Percentiles rank a stretch among this genome's conserved stretches.
phyloP scores from a whole-genome alignment of 2,113 vertebrate species.

The Pelusios castaneus region DNA sequence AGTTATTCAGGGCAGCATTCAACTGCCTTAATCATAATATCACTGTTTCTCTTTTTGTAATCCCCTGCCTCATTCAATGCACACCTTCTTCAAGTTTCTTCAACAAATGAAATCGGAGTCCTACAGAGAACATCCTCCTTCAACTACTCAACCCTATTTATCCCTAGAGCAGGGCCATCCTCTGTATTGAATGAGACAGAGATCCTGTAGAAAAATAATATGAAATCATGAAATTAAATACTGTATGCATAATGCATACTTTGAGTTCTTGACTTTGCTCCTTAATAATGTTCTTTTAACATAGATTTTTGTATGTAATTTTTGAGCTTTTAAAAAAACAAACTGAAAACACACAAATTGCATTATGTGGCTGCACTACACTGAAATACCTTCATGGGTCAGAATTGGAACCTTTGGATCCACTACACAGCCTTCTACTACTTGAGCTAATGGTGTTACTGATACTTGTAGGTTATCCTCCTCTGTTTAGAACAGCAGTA shows the following conservation, averaged over 20 bases:
- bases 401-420: background rate
- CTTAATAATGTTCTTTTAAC: background rate
- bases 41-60: background rate
- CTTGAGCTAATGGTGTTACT: background rate
- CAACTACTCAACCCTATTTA: background rate
- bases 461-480: background rate
- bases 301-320: background rate
- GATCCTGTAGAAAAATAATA: background rate
- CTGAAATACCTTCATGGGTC: background rate
- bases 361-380: background rate
- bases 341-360: background rate
- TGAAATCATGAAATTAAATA: background rate
- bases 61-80: background rate
- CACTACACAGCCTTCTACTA: background rate
- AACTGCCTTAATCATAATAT: background rate
- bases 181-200: background rate
- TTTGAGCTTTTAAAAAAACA: background rate
- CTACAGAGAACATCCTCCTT: background rate
- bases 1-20: background rate
- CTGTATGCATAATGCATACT: background rate
- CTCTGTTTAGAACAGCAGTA: rapidly evolving
- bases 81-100: background rate
- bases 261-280: background rate
- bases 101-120: background rate
- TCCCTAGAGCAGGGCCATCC: background rate